phyloP scores from a whole-genome alignment of 1,140 invertebrate species.

The Parasteatoda tepidariorum region DNA sequence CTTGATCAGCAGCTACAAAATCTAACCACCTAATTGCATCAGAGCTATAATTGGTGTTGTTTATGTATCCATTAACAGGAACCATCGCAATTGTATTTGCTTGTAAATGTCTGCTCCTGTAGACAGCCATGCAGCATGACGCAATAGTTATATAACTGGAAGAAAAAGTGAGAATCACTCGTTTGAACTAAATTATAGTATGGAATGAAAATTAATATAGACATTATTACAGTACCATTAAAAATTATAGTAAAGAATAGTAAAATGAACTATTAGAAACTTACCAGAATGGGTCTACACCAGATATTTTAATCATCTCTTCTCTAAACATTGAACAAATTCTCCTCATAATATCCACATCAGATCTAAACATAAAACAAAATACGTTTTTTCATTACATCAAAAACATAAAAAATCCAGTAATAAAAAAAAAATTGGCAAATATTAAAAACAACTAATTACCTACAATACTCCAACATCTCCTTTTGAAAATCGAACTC shows the following conservation, averaged over 20 bases:
- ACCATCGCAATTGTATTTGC: conserved; percentile 37
- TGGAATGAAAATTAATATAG: background rate
- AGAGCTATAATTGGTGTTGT: background rate
- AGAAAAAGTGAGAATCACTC: no score
- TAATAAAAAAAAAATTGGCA: no score
- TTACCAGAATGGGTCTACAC: conserved; percentile 30
- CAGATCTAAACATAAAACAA: background rate
- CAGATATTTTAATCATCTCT: background rate
- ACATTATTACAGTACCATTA: background rate
- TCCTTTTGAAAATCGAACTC: background rate
- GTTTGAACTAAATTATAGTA: no score
- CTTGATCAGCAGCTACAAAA: background rate
- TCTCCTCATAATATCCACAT: background rate
- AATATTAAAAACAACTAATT: background rate
- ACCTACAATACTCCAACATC: background rate
- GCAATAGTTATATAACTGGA: conserved; percentile 29
- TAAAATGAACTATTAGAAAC: no score
- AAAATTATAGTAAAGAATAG: background rate
- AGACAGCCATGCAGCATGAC: conserved; percentile 21
- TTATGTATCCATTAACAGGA: conserved; percentile 11
- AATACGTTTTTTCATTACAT: background rate
- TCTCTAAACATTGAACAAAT: background rate
- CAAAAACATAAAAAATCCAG: no score
- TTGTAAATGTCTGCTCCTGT: background rate
- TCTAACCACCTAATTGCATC: conserved; percentile 2